These are phyloP conservation scores for Agonum fuliginosum DNA, from an alignment of 2,888 invertebrate genomes.

Conservation along the genomic window DNA sequence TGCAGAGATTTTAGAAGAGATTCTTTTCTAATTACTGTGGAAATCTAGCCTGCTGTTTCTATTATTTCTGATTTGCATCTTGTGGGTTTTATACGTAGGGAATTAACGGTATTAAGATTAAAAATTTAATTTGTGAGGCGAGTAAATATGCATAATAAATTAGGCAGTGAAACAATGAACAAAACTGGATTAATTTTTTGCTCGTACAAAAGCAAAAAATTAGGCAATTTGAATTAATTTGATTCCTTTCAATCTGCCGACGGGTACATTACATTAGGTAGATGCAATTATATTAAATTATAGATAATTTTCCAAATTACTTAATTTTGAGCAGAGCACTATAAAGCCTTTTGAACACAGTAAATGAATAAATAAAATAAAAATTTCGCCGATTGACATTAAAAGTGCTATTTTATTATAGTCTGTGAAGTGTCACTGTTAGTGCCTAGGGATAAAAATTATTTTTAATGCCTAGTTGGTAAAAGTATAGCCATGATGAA, in stretches of 20 bases:
- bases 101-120: slow-evolving; percentile 49
- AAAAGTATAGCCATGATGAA: too few species aligned
- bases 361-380: too few species aligned
- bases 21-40: slow-evolving; percentile 50
- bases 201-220: not conserved
- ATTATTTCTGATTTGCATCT: slow-evolving; percentile 52
- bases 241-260: slow-evolving; percentile 1
- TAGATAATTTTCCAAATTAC: slow-evolving; percentile 16
- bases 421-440: too few species aligned
- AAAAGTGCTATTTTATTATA: too few species aligned
- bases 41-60: slow-evolving; percentile 32
- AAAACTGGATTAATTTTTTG: slow-evolving; percentile 7
- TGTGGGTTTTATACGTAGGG: not conserved
- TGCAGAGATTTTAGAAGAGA: slow-evolving; percentile 38
- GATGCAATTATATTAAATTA: slow-evolving; percentile 28
- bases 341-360: too few species aligned
- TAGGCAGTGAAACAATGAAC: not conserved
- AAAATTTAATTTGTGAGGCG: slow-evolving; percentile 23
- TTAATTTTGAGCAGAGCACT: not conserved
- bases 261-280: slow-evolving; percentile 10
- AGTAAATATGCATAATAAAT: slow-evolving; percentile 12
- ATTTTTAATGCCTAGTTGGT: too few species aligned
- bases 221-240: slow-evolving; percentile 21
- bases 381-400: too few species aligned
- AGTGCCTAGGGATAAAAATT: too few species aligned